Percentiles rank a stretch among this genome's conserved stretches.
Conservation (phyloP, 1,140 invertebrate genomes). For the Dinoponera quadriceps region DNA sequence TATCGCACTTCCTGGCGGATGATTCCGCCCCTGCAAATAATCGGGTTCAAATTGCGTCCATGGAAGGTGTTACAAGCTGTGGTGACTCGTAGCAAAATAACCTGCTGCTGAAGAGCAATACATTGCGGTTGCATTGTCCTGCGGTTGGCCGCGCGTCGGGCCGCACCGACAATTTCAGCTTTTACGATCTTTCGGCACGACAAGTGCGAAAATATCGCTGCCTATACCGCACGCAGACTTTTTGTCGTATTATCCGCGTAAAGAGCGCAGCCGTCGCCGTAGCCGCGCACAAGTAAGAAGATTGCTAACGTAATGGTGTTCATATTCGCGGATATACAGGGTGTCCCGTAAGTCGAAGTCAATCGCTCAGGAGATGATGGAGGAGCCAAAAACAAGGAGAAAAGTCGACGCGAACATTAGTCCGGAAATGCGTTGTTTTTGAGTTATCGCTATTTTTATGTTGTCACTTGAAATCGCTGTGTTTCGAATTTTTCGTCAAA, state of each 20-base stretch:
- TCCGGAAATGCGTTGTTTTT: too few relatives aligned
- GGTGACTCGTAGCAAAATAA: constrained; percentile 22
- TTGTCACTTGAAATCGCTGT: too few relatives aligned
- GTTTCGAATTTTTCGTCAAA: too few relatives aligned
- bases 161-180: constrained; percentile 54
- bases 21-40: background rate
- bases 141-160: constrained; percentile 34
- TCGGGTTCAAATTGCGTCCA: constrained; percentile 15
- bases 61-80: constrained; percentile 7
- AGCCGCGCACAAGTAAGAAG: constrained; percentile 7
- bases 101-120: constrained; percentile 22
- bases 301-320: constrained; percentile 11
- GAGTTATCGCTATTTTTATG: too few relatives aligned
- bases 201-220: constrained; percentile 46
- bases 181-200: constrained; percentile 52
- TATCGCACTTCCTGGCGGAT: background rate
- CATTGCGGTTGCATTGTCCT: constrained; percentile 51
- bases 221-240: constrained; percentile 34
- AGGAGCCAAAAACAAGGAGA: too few relatives aligned
- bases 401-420: too few relatives aligned
- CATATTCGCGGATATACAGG: constrained; percentile 5
- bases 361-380: too few relatives aligned
- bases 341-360: too few relatives aligned
- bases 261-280: background rate
- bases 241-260: constrained; percentile 26